Evolutionary conservation across 2,888 invertebrate species (phyloP), one percentile per base, ranked within the genome.

Genomic region (Caenorhabditis afra): DNA sequence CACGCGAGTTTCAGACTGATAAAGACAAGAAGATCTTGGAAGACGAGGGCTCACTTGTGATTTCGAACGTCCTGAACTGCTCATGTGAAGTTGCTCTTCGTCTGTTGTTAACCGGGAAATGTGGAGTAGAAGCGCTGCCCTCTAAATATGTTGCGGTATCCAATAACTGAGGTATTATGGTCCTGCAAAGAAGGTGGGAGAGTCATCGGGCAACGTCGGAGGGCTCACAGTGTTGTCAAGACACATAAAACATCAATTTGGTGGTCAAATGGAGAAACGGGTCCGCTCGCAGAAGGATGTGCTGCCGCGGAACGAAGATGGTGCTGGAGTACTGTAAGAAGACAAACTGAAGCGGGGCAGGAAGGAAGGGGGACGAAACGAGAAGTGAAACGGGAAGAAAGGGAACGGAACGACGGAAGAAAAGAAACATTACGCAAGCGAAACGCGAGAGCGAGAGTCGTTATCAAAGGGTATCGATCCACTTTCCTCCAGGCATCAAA

Each of bases 31-130:
- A 49, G 49, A 22, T 22, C 49, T 12, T 41, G 14, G 7, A 11
- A 37, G 11, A 37, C 7, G 47, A 20, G 20, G 4, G 35, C 47
- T 58, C 29, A 83, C 83, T 79, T 81, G 83, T 39, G 81, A 81
- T 68, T 79, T 83, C 20, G 83, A 81, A 65, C 83, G 79, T 62
- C 79, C 83, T 29, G 29, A 29, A 77, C 81, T 83, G 79, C 83
- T 83, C 83, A 83, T 83, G 68, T 64, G 78, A 70, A 58, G 41
- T 71, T 39, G 62, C 41, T 59, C 39, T 57, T 70, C 18, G 44
- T 18, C 41, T 57, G n/a, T 29, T 57, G 53, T 74, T 59, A 66
- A 74, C 64, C 65, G 64, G 74, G 65, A 65, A 52, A 45, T 59
- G 45, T 65, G 14, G 65, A 44, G 18, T 65, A 59, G 39, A 65